Base-by-base conservation (phyloP, 2,113 vertebrate species). In the Poecile atricapillus region DNA sequence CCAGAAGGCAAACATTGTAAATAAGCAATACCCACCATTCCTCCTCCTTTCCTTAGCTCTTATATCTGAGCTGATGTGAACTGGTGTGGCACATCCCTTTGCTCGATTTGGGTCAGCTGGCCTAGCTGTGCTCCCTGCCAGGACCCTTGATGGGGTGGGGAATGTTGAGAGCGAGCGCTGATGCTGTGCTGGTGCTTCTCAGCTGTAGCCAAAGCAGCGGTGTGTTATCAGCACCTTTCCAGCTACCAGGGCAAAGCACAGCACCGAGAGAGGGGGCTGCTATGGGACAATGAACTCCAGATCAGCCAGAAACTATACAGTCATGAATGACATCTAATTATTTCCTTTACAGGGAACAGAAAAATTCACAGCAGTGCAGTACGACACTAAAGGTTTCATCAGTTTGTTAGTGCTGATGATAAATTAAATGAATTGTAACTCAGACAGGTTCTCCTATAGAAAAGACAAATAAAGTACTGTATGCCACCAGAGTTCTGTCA, bases 51-150 rank as follows among this genome's bases (percentile, higher is more conserved):
- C 70, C 60, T 30, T 16, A 9, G 50, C 50, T 49, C 8, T 11
- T 28, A 1, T 4, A 8, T 3, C 24, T 30, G 43, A 30, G 60
- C 30, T 24, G 59, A 5, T n/a, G 30, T 10, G 18, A 23, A 25
- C 9, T 4, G 41, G 28, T 23, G 11, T 23, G 50, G 23, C 49
- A 23, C 0, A 3, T n/a, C n/a, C 28, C n/a, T 39, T 6, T 5
- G 22, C 50, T 8, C 1, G 5, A 4, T 27, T 9, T 39, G 58
- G 49, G 13, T 6, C 33, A 53, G 25, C 15, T 35, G 37, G 27
- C 27, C 21, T 1, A 3, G 81, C 41, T 47, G 27, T n/a, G 28
- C 1, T 27, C 59, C 58, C 28, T 55, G 15, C 59, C 59, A 27
- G n/a, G 7, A 37, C 47, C 27, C 9, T 1, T 5, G 81, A 3